Evolutionary conservation across 2,888 invertebrate species (phyloP), one percentile per base, ranked within the genome.

Genomic region (Andrena bicolor): DNA sequence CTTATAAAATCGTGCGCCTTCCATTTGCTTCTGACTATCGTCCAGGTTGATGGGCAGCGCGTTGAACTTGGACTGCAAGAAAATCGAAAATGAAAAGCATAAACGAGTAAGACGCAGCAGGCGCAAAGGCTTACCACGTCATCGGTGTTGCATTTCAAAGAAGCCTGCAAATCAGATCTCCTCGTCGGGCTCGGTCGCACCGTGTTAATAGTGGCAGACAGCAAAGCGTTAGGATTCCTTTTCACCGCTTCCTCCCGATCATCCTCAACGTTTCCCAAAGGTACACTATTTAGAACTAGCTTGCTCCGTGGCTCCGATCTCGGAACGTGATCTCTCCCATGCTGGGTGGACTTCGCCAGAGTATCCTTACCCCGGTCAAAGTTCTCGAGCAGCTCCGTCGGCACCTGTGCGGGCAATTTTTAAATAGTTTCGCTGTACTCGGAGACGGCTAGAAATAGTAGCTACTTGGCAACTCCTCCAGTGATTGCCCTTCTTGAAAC

Each of bases 381-480:
- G 26, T 28, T 35, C 49, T 48, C 64, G 2, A 3, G 13, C 13
- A 26, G 3, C 7, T 63, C 73, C 7, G 64, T 4, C 48, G 35
- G 53, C 10, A 23, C 51, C 76, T 65, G 5, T 51, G 41, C 16
- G 10, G 0, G 3, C n/a, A n/a, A n/a, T 16, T 41, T 41, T 41
- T 41, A 41, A 41, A 16, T 41, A 41, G 41, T 41, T 41, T 16
- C 41, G 41, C 41, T 5, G 4, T 41, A 16, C 41, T 16, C 41
- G 41, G 41, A 5, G 41, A 41, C 41, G 41, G 41, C 41, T 41
- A 41, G 41, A 41, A 53, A 8, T 5, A 6, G 30, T 23, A 10
- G 5, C 48, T 71, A 83, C 88, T 53, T 85, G 79, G 8, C 26
- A n/a, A 0, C 70, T 35, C 3, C 16, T 71, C 16, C 56, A 76